phyloP scores from a whole-genome alignment of 2,797 vertebrate genomes.

The Muraenolepis orangiensis region DNA sequence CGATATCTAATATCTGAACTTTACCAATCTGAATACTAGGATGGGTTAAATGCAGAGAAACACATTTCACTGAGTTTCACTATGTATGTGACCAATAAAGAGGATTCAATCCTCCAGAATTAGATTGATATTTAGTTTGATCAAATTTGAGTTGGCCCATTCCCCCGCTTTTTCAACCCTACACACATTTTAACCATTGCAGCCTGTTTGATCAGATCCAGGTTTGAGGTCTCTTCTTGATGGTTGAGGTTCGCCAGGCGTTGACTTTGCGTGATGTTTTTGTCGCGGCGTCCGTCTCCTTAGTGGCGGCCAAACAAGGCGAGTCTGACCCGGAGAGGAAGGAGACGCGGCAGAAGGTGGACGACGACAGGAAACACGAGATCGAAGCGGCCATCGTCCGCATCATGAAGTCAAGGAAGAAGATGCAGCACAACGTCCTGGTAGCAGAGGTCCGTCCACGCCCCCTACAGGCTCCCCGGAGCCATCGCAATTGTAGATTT shows the following conservation, averaged over 20 bases:
- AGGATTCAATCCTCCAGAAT: no score
- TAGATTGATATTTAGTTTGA: no score
- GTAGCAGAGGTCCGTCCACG: conserved; percentile 91
- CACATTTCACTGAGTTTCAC: no score
- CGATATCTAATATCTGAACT: no score
- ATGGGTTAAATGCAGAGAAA: no score
- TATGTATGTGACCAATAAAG: no score
- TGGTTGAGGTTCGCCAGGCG: not conserved
- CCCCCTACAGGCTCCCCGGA: not conserved
- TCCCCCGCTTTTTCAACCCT: no score
- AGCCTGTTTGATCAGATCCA: not conserved
- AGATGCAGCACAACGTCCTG: conserved; percentile 99
- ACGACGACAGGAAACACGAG: conserved; percentile 98
- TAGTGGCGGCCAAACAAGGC: conserved; percentile 99
- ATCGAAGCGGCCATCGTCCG: conserved; percentile 99
- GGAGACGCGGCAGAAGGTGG: conserved; percentile 98
- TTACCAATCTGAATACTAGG: no score
- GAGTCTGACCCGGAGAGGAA: conserved; percentile 98
- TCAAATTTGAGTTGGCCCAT: no score
- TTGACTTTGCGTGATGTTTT: not conserved
- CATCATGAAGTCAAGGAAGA: conserved; percentile 99
- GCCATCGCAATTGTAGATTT: no score
- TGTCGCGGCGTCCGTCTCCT: not conserved
- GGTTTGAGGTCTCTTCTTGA: not conserved
- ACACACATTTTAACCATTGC: no score